Percentiles rank a stretch among this genome's conserved stretches.
Conservation (phyloP, 2,888 invertebrate species). For the Campopleginae sp. region DNA sequence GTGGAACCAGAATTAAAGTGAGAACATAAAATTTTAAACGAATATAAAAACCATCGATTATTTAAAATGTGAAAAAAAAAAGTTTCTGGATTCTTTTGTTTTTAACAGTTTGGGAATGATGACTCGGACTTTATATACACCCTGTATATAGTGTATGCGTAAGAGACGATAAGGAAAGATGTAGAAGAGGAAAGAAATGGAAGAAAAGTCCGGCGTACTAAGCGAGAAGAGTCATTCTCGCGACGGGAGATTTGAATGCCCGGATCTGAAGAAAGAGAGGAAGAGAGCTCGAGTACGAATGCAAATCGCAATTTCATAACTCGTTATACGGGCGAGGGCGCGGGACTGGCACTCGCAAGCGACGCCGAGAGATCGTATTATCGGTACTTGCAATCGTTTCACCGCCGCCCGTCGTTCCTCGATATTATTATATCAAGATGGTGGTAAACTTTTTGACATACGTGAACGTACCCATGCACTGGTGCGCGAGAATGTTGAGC, state of each 20-base stretch:
- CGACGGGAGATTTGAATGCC: conserved; percentile 60
- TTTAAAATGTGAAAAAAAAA: background rate
- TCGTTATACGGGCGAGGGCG: conserved; percentile 68
- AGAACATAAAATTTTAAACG: no score
- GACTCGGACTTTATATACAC: background rate
- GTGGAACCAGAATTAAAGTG: no score
- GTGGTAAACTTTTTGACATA: conserved; percentile 23
- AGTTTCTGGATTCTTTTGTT: background rate
- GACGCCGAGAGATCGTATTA: conserved; percentile 53
- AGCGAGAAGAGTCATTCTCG: conserved; percentile 63
- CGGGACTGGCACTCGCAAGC: conserved; percentile 56
- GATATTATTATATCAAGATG: conserved; percentile 62
- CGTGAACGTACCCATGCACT: background rate
- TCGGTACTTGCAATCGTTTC: conserved; percentile 58
- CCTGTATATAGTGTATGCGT: background rate
- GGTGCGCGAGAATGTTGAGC: background rate
- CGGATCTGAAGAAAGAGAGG: conserved; percentile 47
- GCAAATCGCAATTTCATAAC: conserved; percentile 81
- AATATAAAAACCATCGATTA: background rate
- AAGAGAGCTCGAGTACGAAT: conserved; percentile 65
- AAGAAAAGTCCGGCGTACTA: conserved; percentile 46
- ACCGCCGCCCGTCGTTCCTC: conserved; percentile 53
- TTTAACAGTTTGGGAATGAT: background rate
- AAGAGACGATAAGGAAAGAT: conserved; percentile 12
- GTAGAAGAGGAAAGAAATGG: conserved; percentile 32